These are phyloP conservation scores for Trichosurus vulpecula DNA, from an alignment of 2,797 vertebrate species.

Conservation along the genomic window DNA sequence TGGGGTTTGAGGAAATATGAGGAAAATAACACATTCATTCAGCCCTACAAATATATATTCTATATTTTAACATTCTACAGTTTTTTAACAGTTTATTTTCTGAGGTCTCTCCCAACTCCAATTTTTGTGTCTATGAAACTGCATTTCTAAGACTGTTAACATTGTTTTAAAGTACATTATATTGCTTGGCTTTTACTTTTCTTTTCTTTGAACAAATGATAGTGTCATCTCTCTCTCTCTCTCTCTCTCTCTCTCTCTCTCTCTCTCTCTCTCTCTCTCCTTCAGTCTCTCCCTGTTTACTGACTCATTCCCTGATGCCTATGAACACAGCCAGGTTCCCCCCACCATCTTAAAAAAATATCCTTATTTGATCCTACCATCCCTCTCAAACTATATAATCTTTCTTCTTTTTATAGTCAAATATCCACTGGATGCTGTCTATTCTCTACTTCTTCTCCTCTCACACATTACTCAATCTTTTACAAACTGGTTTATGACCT, in stretches of 20 bases:
- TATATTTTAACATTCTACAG: background rate
- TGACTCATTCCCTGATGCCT: no score
- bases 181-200: background rate
- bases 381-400: background rate
- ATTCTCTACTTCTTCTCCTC: background rate
- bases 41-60: background rate
- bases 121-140: background rate
- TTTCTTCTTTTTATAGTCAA: background rate
- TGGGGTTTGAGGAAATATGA: background rate
- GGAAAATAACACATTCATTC: background rate
- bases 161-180: background rate
- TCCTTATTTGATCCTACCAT: background rate
- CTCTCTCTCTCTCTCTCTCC: no score
- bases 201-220: background rate
- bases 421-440: background rate
- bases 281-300: no score
- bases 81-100: background rate
- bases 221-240: no score
- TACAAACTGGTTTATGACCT: background rate
- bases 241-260: no score
- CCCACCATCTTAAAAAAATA: no score
- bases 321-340: background rate
- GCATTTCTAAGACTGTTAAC: background rate
- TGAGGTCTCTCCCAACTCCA: background rate
- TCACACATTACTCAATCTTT: background rate